A percentile compares a stretch with the other conserved stretches of the same genome.
Conservation (phyloP, 2,113 vertebrate genomes). For the Bubo bubo region DNA sequence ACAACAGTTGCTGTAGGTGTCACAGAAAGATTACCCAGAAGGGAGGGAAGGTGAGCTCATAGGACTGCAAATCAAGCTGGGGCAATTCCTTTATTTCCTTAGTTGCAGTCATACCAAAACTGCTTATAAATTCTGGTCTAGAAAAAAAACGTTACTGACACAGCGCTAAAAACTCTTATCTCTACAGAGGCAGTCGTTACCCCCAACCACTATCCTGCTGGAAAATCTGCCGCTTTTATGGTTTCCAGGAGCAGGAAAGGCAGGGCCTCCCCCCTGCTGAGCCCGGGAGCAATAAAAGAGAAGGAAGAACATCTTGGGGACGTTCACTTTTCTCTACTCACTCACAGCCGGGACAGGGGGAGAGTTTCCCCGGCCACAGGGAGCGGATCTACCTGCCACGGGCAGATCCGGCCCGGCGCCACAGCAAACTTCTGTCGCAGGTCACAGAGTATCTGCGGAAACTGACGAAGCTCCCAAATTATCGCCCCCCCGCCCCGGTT, state of each 20-base stretch:
- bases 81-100: not conserved
- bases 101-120: not conserved
- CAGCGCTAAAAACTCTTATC: not conserved
- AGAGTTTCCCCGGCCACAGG: not conserved
- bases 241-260: not conserved
- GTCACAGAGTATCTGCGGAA: not conserved
- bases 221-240: not conserved
- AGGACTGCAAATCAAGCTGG: not conserved
- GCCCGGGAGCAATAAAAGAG: not conserved
- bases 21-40: not conserved
- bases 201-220: rapidly evolving
- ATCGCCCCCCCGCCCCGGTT: too few species aligned
- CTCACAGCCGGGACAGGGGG: not conserved
- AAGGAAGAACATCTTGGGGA: not conserved
- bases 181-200: not conserved
- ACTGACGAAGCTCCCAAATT: not conserved
- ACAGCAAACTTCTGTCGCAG: not conserved
- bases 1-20: not conserved
- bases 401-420: not conserved
- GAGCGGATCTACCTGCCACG: not conserved
- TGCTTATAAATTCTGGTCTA: not conserved
- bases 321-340: rapidly evolving
- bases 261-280: not conserved
- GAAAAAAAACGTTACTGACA: not conserved
- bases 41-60: not conserved